Evolutionary conservation across 2,797 vertebrate genomes (phyloP), one percentile per base, ranked within the genome.

Genomic region (Glossophaga mutica): DNA sequence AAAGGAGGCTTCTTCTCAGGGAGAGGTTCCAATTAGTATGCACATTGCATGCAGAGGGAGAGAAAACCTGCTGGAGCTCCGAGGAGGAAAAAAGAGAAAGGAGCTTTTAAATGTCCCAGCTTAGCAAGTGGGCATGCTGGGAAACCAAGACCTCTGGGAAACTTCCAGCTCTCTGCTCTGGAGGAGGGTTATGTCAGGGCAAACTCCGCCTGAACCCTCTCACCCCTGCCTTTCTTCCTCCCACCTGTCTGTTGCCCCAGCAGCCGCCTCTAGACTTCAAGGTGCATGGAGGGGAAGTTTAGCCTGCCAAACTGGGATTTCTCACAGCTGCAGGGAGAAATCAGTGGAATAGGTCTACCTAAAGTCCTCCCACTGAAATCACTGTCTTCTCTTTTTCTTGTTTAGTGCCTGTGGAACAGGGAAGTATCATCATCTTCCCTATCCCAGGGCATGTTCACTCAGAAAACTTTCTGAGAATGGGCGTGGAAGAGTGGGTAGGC

Each of bases 1-100:
- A 95, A 97, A 97, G 96, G 94, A 96, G 81, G 95, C 95, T 97
- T 96, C 95, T 97, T 87, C 57, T 77, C 37, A 0, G 96, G 93
- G 94, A 98, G 92, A 96, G 52, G 87, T 95, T 92, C 62, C 5
- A 96, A 98, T 98, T 98, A 97, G 97, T 76, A 98, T 98, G 95
- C 55, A 0, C 0, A 67, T 55, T 46, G 96, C 82, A 77, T 18
- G 84, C 88, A 62, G 74, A 85, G 0, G 0, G 59, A 98, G 81
- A 87, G 68, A 73, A 90, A 76, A 67, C 2, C 6, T 92, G 82
- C 95, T 86, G 91, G 96, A 85, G 95, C 68, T 79, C 76, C 1
- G 2, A 76, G 62, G 65, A 93, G 44, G 62, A 46, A 62, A 50
- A 74, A 90, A 83, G 5, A 55, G 32, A 21, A 26, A 32, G 59